Base-by-base conservation (phyloP, 64 coral and sea anemone species). In the Platygyra sinensis region DNA sequence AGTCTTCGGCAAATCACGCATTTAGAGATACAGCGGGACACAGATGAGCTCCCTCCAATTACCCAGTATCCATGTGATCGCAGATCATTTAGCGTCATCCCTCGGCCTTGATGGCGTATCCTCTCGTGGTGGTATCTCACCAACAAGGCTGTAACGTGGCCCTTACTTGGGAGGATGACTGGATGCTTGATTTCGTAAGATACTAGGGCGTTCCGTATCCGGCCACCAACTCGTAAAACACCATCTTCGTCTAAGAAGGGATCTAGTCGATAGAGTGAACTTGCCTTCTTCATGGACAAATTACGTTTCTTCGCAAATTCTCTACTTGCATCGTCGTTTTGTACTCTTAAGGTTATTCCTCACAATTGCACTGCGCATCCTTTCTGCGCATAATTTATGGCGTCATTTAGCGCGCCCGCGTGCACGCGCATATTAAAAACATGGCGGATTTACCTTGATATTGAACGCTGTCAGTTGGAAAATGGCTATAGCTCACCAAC, bases 151-250 rank as follows among this genome's bases (percentile, higher is more conserved):
- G n/a, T n/a, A n/a, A n/a, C 27, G 28, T 80, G 78, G 5, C 55
- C n/a, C 18, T 80, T 80, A 61, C 57, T 80, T 0, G 54, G 78
- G 10, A 80, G 52, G 25, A 80, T 80, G 4, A 62, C 27, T 80
- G 78, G 78, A 80, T 80, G 78, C 57, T 80, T 80, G 2, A 80
- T 7, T 30, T 30, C 52, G 62, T 62, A 80, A 19, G 78, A 18
- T 30, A 80, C 30, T 0, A 18, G 22, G 28, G 55, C 54, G 11
- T 62, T 30, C 30, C 71, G 31, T 18, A 87, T 74, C 15, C 71
- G 42, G 19, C 86, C 86, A n/a, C 86, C 86, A 38, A 87, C 86
- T 87, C 86, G 29, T 38, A 87, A 55, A 4, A 87, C 30, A 20
- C 72, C 86, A 60, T 75, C 14, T 15, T 57, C n/a, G 71, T 87